Percentiles rank a stretch among this genome's conserved stretches.
Conservation (phyloP, 2,797 vertebrate species). For the Paguma larvata region DNA sequence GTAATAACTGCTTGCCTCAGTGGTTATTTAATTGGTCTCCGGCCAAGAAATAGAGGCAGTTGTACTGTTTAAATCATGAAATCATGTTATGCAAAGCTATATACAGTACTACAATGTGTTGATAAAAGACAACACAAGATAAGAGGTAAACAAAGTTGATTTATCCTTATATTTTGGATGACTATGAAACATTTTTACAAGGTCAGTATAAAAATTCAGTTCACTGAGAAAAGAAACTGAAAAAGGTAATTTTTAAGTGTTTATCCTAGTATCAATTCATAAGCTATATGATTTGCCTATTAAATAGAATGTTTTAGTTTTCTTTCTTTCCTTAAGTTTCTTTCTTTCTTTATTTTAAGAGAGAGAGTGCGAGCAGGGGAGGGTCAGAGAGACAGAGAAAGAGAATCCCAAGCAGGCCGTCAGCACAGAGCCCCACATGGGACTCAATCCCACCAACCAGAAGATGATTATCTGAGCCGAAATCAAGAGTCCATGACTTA, state of each 20-base stretch:
- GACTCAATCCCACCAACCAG: too few relatives aligned
- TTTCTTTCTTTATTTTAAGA: too few relatives aligned
- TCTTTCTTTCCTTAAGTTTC: too few relatives aligned
- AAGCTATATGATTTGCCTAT: constrained; percentile 46
- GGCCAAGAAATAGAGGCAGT: constrained; percentile 80
- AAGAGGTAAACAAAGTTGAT: constrained; percentile 27
- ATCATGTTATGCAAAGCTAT: not conserved
- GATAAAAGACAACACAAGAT: not conserved
- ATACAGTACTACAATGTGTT: constrained; percentile 6
- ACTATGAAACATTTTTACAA: constrained; percentile 15
- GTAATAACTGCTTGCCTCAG: constrained; percentile 79
- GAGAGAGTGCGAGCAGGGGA: too few relatives aligned
- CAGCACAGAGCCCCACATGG: too few relatives aligned
- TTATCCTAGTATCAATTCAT: constrained; percentile 31
- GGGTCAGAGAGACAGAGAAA: too few relatives aligned
- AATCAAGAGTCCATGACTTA: too few relatives aligned
- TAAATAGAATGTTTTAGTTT: constrained; percentile 44
- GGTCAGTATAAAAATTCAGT: not conserved
- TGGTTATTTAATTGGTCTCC: constrained; percentile 81
- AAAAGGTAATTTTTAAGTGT: constrained; percentile 53
- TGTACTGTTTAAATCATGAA: constrained; percentile 79
- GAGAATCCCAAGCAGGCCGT: too few relatives aligned
- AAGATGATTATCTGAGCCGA: too few relatives aligned
- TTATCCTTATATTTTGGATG: constrained; percentile 17
- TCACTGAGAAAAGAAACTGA: not conserved